Percentiles rank a stretch among this genome's conserved stretches.
phyloP scores from a whole-genome alignment of 2,113 vertebrate species.

The Sphyrna mokarran region DNA sequence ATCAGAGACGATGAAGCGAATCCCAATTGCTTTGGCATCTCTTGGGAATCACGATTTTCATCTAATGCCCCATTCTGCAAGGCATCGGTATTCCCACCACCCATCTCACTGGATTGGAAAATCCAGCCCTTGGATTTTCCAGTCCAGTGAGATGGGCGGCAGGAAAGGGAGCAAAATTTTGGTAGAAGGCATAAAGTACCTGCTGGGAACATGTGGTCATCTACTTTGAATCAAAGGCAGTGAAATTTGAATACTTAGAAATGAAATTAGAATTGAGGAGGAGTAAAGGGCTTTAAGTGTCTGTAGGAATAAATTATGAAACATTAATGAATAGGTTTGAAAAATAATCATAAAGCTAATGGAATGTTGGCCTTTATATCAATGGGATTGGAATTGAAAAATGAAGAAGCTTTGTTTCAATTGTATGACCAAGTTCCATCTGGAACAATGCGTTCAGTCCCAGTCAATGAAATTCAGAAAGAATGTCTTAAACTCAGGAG shows the following conservation, averaged over 20 bases:
- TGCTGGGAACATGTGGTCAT: neutral
- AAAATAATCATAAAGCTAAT: neutral
- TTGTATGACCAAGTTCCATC: neutral
- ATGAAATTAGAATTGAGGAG: neutral
- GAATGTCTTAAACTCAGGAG: too few relatives aligned
- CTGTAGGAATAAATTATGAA: neutral
- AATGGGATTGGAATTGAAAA: neutral
- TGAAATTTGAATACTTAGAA: neutral
- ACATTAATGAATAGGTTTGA: neutral
- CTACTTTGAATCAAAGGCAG: neutral
- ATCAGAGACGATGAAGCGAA: too few relatives aligned
- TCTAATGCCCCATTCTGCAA: too few relatives aligned
- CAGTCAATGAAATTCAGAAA: neutral
- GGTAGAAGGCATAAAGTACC: neutral
- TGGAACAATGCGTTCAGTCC: neutral
- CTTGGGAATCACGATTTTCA: too few relatives aligned
- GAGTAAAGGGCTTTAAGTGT: neutral
- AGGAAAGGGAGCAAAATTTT: neutral
- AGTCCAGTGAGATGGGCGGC: too few relatives aligned
- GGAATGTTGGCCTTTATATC: neutral
- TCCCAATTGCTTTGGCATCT: too few relatives aligned
- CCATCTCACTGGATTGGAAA: too few relatives aligned
- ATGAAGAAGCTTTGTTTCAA: neutral
- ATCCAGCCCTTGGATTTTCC: too few relatives aligned
- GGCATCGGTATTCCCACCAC: too few relatives aligned